A percentile compares a stretch with the other conserved stretches of the same genome.
These are phyloP conservation scores for Menidia menidia DNA, from an alignment of 2,797 vertebrate genomes.

Conservation along the genomic window DNA sequence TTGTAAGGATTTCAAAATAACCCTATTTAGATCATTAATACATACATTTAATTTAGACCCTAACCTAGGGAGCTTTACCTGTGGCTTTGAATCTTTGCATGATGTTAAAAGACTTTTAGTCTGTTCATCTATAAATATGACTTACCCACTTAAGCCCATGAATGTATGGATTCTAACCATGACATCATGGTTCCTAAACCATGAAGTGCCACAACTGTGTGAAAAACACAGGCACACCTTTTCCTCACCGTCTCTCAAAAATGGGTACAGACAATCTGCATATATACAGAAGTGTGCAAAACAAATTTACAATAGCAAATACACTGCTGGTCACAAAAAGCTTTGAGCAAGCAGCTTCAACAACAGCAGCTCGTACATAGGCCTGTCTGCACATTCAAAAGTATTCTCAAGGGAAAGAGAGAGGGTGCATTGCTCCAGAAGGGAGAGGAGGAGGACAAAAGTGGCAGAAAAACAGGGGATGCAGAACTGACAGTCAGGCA, in stretches of 20 bases:
- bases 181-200: no score
- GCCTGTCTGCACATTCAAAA: constrained; percentile 71
- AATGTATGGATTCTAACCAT: neutral
- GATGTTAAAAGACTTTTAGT: neutral
- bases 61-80: neutral
- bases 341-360: constrained; percentile 54
- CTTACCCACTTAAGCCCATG: neutral
- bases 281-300: constrained; percentile 25
- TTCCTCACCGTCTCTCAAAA: constrained; percentile 14
- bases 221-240: constrained; percentile 34
- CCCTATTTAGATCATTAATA: no score
- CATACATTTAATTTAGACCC: neutral
- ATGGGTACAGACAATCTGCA: constrained; percentile 29
- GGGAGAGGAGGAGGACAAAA: constrained; percentile 45
- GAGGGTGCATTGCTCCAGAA: constrained; percentile 66
- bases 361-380: constrained; percentile 65
- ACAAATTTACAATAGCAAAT: constrained; percentile 52
- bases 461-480: constrained; percentile 63
- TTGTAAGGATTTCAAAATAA: no score
- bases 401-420: constrained; percentile 67
- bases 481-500: constrained; percentile 72
- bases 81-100: neutral
- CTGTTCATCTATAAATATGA: no score
- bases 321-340: constrained; percentile 69
- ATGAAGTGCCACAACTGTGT: neutral